A percentile compares a stretch with the other conserved stretches of the same genome.
These are phyloP conservation scores for Leptopilina syphax DNA, from an alignment of 2,888 invertebrate species.

Conservation along the genomic window DNA sequence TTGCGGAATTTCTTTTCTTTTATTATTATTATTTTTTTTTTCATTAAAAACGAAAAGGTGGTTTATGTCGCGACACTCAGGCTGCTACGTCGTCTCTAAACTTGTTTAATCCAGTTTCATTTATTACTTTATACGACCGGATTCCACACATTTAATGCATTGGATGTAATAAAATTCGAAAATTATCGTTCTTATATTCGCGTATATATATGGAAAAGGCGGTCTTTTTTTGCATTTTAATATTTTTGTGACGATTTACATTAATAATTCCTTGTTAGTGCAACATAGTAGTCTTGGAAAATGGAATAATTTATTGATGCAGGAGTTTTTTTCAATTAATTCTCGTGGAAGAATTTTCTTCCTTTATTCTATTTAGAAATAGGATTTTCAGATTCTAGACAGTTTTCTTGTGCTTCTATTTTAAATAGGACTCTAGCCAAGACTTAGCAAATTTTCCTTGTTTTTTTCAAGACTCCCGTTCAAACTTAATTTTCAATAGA, in stretches of 20 bases:
- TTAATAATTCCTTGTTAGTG: constrained; percentile 13
- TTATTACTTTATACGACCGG: constrained; percentile 34
- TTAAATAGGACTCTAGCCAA: too few species aligned
- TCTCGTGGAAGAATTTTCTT: too few species aligned
- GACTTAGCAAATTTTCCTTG: too few species aligned
- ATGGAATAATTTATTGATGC: too few species aligned
- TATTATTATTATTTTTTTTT: background rate
- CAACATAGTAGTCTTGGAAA: too few species aligned
- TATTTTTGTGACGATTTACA: background rate
- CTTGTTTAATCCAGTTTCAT: constrained; percentile 34
- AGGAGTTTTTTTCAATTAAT: too few species aligned
- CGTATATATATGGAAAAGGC: constrained; percentile 4
- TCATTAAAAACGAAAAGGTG: constrained; percentile 27
- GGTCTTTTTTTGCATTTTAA: background rate
- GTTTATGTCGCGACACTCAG: constrained; percentile 11
- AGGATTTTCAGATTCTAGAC: too few species aligned
- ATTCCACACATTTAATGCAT: constrained; percentile 27
- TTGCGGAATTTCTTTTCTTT: background rate
- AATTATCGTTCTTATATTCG: constrained; percentile 16
- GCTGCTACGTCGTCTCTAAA: background rate
- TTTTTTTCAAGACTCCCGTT: too few species aligned
- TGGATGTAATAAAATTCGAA: constrained; percentile 26
- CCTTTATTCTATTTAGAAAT: too few species aligned
- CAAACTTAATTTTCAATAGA: too few species aligned
- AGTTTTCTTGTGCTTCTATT: too few species aligned